Evolutionary conservation across 2,113 vertebrate genomes (phyloP), one percentile per base, ranked within the genome.

Genomic region (Entomyzon cyanotis): DNA sequence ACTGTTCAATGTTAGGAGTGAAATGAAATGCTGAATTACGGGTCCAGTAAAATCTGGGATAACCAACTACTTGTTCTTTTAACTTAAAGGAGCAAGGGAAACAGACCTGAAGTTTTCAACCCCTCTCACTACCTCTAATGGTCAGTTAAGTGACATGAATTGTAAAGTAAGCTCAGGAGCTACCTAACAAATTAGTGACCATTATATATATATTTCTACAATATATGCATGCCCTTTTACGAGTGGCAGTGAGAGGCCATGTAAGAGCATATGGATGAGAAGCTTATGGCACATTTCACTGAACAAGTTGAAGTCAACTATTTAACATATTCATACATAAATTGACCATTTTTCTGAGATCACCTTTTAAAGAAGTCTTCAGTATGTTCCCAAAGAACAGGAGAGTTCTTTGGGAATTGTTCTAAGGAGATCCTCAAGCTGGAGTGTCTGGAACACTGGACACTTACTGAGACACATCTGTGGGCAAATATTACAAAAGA

Each of bases 231-330:
- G 24, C 3, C 30, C 12, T 80, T 47, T 19, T 50, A 46, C 7
- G 80, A 73, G 18, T 3, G 1, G 13, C 17, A 65, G 12, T 20
- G 19, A 55, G 59, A 88, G 9, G 33, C 24, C 0, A 0, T 35
- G 11, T 37, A 41, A 90, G 37, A 89, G 63, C 9, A 65, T 5
- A 8, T 60, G 15, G 31, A 12, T 77, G 20, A 69, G 52, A 71
- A 73, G 24, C 1, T 22, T 35, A 19, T 41, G 39, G 59, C 5
- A 21, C 13, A 28, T 2, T 59, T 79, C 22, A 74, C 27, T 44
- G 42, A 46, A 18, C 19, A 80, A 64, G 17, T 10, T 69, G 41
- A 93, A 84, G n/a, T 13, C n/a, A 69, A 11, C 7, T 41, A 5
- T 64, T 85, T 83, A 47, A 41, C 12, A 21, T 60, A 55, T 55